Conservation (phyloP, 2,888 invertebrate species). For the Synanthedon formicaeformis region DNA sequence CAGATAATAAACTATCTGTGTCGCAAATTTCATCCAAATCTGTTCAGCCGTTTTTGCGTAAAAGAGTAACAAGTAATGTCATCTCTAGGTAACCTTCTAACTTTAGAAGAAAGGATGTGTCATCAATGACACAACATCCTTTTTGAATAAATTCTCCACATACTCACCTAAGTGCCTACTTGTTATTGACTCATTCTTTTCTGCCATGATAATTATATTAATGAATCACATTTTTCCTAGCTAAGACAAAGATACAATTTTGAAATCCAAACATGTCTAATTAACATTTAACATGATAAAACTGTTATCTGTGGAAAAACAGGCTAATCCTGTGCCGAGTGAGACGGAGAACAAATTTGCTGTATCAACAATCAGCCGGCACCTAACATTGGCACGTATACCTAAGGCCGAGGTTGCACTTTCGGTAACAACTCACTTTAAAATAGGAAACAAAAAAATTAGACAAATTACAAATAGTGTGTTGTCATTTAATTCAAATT, state of each 20-base stretch:
- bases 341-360: slow-evolving; percentile 64
- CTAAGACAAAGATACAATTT: slow-evolving; percentile 20
- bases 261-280: slow-evolving; percentile 37
- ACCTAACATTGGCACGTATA: slow-evolving; percentile 49
- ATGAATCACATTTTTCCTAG: background rate
- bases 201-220: background rate
- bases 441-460: background rate
- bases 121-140: too few species aligned
- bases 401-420: slow-evolving; percentile 25
- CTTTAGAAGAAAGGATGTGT: too few species aligned
- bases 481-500: too few species aligned
- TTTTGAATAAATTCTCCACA: too few species aligned
- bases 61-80: too few species aligned
- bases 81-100: too few species aligned
- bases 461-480: too few species aligned
- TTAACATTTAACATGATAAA: slow-evolving; percentile 46
- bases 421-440: background rate
- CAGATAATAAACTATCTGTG: too few species aligned
- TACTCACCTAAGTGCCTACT: too few species aligned
- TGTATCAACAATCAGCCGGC: slow-evolving; percentile 56
- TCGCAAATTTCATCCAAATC: too few species aligned
- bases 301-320: slow-evolving; percentile 60
- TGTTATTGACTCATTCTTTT: too few species aligned
- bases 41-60: too few species aligned
- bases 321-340: slow-evolving; percentile 55